Base-by-base conservation (phyloP, 2,797 vertebrate genomes). In the Rhynchotus rufescens region DNA sequence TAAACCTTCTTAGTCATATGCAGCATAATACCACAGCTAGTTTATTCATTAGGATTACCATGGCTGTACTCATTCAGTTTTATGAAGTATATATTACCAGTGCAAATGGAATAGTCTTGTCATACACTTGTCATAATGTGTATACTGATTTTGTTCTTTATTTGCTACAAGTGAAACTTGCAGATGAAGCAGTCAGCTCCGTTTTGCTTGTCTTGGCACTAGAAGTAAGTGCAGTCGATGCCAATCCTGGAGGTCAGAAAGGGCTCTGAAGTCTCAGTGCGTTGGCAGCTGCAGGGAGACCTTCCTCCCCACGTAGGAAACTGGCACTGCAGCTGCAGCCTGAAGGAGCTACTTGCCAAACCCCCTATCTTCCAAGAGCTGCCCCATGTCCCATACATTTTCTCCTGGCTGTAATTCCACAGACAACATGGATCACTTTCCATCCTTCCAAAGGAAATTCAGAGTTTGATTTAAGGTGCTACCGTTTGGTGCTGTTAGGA, bases 181-280 rank as follows among this genome's bases (percentile, higher is more conserved):
- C 62, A 72, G 49, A 38, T 66, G 49, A 40, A 54, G 9, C 28
- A 66, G 3, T 81, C 59, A 73, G 42, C 42, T 87, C 36, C 21
- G 25, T 78, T 81, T 88, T 75, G 23, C 47, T 88, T 84, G 79
- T 90, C 52, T 90, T 85, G 72, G 42, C 15, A 12, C 79, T 59
- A 78, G 72, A 87, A 82, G 21, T 88, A 49, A 54, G 45, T 62
- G 22, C 69, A 42, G 62, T 78, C 88, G 62, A 64, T 83, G 6
- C 71, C 57, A 71, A 2, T 9, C 59, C 62, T 90, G 38, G 67
- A 56, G 73, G 78, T 74, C 84, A 66, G 84, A 92, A 87, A 51
- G 51, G 69, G n/a, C 22, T 69, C 42, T 32, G 69, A 12, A 26
- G 32, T 84, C 52, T 86, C 52, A 75, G 23, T 89, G 15, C 5